These are phyloP conservation scores for Catharus ustulatus DNA, from an alignment of 2,797 vertebrate genomes.

Conservation along the genomic window DNA sequence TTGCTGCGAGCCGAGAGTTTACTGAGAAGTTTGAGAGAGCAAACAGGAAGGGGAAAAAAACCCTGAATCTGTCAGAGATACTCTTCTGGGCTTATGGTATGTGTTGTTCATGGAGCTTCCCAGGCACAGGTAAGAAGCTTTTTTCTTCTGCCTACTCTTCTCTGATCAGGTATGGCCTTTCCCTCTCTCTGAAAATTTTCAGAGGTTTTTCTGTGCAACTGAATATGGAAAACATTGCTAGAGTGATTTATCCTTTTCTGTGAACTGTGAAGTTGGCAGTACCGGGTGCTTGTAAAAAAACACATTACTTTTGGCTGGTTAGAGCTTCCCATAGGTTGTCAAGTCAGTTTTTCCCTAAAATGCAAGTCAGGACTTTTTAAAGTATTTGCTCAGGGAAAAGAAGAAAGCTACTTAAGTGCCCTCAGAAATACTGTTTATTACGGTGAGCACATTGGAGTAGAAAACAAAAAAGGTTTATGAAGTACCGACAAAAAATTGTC, in stretches of 20 bases:
- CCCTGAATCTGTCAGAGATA: fast-evolving
- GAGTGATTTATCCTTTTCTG: background rate
- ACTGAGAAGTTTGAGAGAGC: background rate
- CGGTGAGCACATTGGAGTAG: background rate
- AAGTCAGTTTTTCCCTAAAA: background rate
- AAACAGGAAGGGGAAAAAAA: background rate
- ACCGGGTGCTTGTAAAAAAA: background rate
- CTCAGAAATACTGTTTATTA: background rate
- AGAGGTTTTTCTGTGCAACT: background rate
- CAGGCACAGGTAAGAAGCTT: background rate
- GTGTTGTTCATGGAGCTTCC: constrained; percentile 29
- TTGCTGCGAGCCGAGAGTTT: background rate
- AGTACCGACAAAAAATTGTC: background rate
- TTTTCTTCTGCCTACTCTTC: background rate
- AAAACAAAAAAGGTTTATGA: background rate
- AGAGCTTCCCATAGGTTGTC: background rate
- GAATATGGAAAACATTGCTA: background rate
- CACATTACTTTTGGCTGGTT: background rate
- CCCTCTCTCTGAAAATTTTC: background rate
- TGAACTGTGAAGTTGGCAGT: background rate
- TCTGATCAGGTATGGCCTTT: background rate
- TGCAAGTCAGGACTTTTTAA: background rate
- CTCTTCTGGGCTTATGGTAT: background rate
- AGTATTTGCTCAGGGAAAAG: background rate
- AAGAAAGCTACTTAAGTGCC: background rate